Conservation (phyloP, 2,113 vertebrate species). For the Equus przewalskii region DNA sequence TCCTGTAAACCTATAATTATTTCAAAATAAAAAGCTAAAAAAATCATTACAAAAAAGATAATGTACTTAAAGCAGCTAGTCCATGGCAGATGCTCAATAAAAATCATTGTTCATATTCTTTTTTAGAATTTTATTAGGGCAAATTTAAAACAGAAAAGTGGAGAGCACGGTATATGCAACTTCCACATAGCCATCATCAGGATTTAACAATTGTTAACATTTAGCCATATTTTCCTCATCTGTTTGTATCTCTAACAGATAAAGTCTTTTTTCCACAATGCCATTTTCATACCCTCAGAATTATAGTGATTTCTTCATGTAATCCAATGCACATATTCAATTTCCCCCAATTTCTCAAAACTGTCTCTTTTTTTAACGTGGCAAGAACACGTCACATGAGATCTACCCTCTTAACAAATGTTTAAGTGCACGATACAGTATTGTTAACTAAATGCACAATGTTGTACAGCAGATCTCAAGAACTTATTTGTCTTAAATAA, state of each 20-base stretch:
- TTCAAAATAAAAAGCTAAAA: background rate
- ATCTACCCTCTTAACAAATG: background rate
- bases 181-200: background rate
- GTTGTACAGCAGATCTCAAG: background rate
- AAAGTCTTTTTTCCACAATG: background rate
- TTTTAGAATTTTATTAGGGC: background rate
- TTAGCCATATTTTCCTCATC: background rate
- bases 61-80: background rate
- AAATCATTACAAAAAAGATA: background rate
- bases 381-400: background rate
- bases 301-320: background rate
- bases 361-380: background rate
- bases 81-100: background rate
- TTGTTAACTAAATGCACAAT: background rate
- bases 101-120: background rate
- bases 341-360: background rate
- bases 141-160: background rate
- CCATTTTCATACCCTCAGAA: background rate
- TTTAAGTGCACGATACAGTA: background rate
- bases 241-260: background rate
- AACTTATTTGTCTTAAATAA: background rate
- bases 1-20: slow-evolving; percentile 11
- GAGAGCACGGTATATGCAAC: background rate
- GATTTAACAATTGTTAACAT: background rate
- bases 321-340: background rate